Base-by-base conservation (phyloP, 1,140 invertebrate species). In the Teleopsis dalmanni region DNA sequence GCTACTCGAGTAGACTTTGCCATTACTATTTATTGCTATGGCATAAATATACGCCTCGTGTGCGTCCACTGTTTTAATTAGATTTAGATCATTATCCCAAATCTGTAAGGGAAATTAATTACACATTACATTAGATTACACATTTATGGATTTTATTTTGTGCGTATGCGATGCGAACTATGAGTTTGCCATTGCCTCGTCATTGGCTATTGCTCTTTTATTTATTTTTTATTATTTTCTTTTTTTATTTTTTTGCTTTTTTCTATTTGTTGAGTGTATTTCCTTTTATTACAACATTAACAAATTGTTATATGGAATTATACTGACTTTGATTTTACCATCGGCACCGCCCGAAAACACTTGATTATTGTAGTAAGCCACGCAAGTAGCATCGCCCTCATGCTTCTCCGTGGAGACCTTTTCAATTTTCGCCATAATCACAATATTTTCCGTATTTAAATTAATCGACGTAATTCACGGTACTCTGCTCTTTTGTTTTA, bases 271-370 rank as follows among this genome's bases (percentile, higher is more conserved):
- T 16, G 14, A 31, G 3, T 27, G 4, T 14, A 16, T 42, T 27
- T 42, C 13, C 13, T 8, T 11, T 5, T 34, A 31, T 14, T 37
- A 37, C 5, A 23, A 46, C 9, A 40, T 38, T 3, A 4, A 19
- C n/a, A n/a, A n/a, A n/a, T n/a, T n/a, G n/a, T n/a, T n/a, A n/a
- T n/a, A n/a, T n/a, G n/a, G n/a, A n/a, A n/a, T n/a, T n/a, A 46
- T 60, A 63, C 59, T 57, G 43, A 71, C 68, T 51, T 63, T 58
- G 40, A 71, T 67, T 58, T 64, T 69, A n/a, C 67, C 67, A 57
- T 71, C 68, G 6, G 67, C 67, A n/a, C 67, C 65, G 26, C 65
- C 68, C 34, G 63, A 65, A 51, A 66, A 70, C 43, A 70, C 47
- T 48, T 65, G 61, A 31, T 56, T 50, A 37, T 59, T 44, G 26